Evolutionary conservation across 2,888 invertebrate genomes (phyloP).

Genomic region (Ectobius pallidus): DNA sequence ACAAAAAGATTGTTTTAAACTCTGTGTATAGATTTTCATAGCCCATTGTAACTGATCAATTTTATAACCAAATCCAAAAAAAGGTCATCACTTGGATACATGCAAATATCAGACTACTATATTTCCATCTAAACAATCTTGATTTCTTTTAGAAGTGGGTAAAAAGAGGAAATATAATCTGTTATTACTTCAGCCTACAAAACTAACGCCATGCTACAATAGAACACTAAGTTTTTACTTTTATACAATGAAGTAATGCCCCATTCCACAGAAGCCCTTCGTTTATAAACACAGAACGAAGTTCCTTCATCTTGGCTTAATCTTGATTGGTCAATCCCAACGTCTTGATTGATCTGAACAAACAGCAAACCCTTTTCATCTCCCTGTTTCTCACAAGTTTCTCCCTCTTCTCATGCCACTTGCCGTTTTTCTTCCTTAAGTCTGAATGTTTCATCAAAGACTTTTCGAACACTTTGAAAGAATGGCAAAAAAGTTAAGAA

Average conservation of each 20-base stretch:
- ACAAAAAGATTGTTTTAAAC: too few species aligned
- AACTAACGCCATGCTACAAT: too few species aligned
- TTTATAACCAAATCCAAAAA: too few species aligned
- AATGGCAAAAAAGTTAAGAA: background rate
- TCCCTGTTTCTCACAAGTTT: background rate
- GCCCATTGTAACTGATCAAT: too few species aligned
- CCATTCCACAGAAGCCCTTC: conserved; percentile 1
- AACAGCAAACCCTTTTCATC: background rate
- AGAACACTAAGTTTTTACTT: too few species aligned
- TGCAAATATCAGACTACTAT: too few species aligned
- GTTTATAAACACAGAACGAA: background rate
- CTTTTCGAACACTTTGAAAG: background rate
- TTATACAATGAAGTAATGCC: background rate
- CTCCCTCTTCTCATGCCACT: background rate
- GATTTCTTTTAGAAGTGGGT: too few species aligned
- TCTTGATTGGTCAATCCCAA: conserved; percentile 10
- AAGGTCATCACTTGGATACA: too few species aligned
- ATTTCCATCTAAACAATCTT: too few species aligned
- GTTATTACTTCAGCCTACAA: too few species aligned
- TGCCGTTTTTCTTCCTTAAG: background rate
- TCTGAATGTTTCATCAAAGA: conserved; percentile 15
- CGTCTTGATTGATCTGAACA: conserved; percentile 11
- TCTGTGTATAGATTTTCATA: too few species aligned
- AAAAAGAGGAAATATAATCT: too few species aligned
- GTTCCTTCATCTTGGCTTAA: background rate